A percentile compares a stretch with the other conserved stretches of the same genome.
Evolutionary conservation across 2,888 invertebrate genomes (phyloP).

Genomic region (Phyllotreta cruciferae): DNA sequence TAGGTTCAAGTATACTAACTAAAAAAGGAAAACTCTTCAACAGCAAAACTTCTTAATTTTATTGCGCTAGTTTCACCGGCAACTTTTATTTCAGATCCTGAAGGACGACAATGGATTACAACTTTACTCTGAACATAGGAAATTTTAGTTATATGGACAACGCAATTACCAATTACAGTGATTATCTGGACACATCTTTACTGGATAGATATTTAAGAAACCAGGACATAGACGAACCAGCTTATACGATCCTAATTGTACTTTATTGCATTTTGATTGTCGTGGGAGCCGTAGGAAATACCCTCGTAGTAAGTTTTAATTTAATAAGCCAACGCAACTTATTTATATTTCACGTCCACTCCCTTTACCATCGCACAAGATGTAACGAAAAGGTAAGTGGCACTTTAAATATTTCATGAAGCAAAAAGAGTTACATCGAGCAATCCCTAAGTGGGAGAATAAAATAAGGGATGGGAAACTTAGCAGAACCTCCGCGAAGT

Average conservation of each 20-base stretch:
- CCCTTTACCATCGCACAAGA: neutral
- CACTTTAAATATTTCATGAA: conserved; percentile 1
- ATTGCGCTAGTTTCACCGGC: too few relatives aligned
- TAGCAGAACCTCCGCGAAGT: too few relatives aligned
- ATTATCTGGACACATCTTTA: conserved; percentile 58
- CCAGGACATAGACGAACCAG: conserved; percentile 74
- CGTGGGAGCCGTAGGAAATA: conserved; percentile 85
- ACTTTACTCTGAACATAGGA: conserved; percentile 2
- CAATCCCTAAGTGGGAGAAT: neutral
- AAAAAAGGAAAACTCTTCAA: too few relatives aligned
- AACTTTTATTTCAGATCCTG: too few relatives aligned
- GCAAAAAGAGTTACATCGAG: neutral
- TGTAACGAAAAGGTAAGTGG: conserved; percentile 3
- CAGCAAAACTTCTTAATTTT: too few relatives aligned
- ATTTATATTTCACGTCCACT: neutral
- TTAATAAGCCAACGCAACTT: neutral
- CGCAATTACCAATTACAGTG: conserved; percentile 28
- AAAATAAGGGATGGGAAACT: too few relatives aligned
- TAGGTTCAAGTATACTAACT: too few relatives aligned
- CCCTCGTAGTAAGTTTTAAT: conserved; percentile 72
- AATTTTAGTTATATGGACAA: conserved; percentile 10
- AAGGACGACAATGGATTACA: conserved; percentile 20
- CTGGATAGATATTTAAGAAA: conserved; percentile 71
- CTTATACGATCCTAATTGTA: conserved; percentile 71
- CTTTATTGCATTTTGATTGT: conserved; percentile 79